phyloP scores from a whole-genome alignment of 2,113 vertebrate genomes.

The Rostratula benghalensis region DNA sequence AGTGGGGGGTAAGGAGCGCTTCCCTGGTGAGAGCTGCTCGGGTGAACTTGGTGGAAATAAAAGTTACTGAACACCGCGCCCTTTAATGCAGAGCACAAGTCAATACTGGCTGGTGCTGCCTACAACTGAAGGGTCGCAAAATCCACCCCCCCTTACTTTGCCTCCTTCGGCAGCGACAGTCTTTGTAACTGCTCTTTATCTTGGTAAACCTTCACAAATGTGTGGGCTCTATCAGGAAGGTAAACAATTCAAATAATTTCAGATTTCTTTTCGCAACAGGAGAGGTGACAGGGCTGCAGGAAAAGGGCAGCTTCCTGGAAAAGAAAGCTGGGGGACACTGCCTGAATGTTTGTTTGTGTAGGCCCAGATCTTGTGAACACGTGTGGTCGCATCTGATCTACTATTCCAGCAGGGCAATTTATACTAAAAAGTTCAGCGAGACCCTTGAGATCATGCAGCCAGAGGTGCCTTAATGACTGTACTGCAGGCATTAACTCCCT shows the following conservation, averaged over 20 bases:
- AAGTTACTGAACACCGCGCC: accelerated
- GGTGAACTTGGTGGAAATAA: too few species aligned
- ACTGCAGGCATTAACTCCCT: neutral
- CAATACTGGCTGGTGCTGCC: accelerated
- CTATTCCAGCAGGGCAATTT: neutral
- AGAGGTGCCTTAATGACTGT: too few species aligned
- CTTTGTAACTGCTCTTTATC: neutral
- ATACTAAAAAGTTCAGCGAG: neutral
- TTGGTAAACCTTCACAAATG: neutral
- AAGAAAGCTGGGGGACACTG: neutral
- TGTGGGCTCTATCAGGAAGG: accelerated
- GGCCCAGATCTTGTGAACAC: neutral
- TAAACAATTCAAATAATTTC: neutral
- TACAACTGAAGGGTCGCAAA: too few species aligned
- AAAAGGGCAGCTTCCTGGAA: neutral
- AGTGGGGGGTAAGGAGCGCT: accelerated
- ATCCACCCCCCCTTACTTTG: too few species aligned
- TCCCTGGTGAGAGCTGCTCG: neutral
- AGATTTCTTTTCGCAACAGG: neutral
- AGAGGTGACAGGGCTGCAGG: accelerated
- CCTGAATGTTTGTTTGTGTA: neutral
- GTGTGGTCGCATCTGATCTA: accelerated
- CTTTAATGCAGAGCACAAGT: accelerated
- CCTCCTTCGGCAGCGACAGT: too few species aligned
- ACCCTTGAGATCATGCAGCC: neutral